Evolutionary conservation across 1,140 invertebrate genomes (phyloP).

Genomic region (Drosophila bifasciata): DNA sequence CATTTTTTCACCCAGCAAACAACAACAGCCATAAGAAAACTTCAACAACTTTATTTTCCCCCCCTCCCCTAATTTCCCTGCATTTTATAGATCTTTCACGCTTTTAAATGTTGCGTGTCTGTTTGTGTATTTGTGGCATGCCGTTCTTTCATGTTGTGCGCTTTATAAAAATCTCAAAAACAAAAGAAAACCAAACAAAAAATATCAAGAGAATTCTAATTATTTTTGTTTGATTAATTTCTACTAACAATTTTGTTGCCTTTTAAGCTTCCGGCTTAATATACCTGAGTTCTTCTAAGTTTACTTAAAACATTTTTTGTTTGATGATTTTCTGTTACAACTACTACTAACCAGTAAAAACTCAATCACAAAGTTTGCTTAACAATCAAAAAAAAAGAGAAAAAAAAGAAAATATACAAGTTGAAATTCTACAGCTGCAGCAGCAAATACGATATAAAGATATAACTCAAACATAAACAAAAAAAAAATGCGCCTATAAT

Average conservation of each 20-base stretch:
- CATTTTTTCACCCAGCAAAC: not conserved
- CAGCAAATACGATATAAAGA: slow-evolving; percentile 38
- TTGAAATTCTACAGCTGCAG: slow-evolving; percentile 54
- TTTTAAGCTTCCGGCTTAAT: slow-evolving; percentile 78
- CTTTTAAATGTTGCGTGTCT: slow-evolving; percentile 57
- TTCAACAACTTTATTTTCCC: slow-evolving; percentile 28
- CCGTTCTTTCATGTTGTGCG: slow-evolving; percentile 56
- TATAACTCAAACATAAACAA: slow-evolving; percentile 50
- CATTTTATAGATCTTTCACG: not conserved
- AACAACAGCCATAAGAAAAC: slow-evolving; percentile 4
- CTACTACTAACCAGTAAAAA: slow-evolving; percentile 73
- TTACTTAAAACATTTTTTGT: slow-evolving; percentile 29
- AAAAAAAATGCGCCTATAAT: slow-evolving; percentile 59
- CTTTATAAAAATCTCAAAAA: slow-evolving; percentile 42
- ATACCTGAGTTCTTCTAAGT: slow-evolving; percentile 40
- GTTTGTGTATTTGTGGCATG: slow-evolving; percentile 68
- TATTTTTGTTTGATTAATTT: slow-evolving; percentile 38
- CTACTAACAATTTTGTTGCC: slow-evolving; percentile 74
- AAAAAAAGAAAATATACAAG: slow-evolving; percentile 30
- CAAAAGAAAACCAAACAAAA: not conserved
- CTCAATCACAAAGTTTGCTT: slow-evolving; percentile 76
- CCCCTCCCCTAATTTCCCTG: slow-evolving; percentile 13
- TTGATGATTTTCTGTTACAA: slow-evolving; percentile 62
- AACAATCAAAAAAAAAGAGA: slow-evolving; percentile 37
- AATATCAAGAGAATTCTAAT: slow-evolving; percentile 28